phyloP scores from a whole-genome alignment of 2,888 invertebrate genomes.

The Heliconius cydno region DNA sequence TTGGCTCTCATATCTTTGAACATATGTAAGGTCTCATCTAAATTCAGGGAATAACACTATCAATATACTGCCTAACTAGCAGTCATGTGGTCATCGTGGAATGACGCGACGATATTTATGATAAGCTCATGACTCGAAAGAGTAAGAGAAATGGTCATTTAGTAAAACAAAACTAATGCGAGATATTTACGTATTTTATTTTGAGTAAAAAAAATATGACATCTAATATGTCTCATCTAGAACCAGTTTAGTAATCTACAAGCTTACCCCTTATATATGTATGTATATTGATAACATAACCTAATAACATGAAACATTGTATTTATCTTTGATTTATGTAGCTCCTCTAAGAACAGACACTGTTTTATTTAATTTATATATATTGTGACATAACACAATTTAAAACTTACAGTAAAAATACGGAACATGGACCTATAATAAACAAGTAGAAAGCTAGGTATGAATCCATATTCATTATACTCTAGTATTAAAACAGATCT shows the following conservation, averaged over 20 bases:
- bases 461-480: background rate
- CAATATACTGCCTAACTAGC: background rate
- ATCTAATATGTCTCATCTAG: background rate
- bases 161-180: background rate
- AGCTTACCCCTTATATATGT: slow-evolving; percentile 3
- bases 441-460: background rate
- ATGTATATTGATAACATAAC: background rate
- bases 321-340: background rate
- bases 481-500: slow-evolving; percentile 5
- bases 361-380: background rate
- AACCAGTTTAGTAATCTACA: slow-evolving; percentile 5
- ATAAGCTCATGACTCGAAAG: background rate
- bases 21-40: too few species aligned
- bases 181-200: slow-evolving; percentile 11
- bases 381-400: background rate
- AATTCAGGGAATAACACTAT: too few species aligned
- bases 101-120: too few species aligned
- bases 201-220: slow-evolving; percentile 3
- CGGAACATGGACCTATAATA: background rate
- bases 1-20: too few species aligned
- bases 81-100: too few species aligned
- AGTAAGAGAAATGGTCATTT: background rate
- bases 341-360: background rate
- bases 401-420: background rate
- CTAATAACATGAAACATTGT: background rate